Base-by-base conservation (phyloP, 2,113 vertebrate genomes). In the Tyrannus savana region DNA sequence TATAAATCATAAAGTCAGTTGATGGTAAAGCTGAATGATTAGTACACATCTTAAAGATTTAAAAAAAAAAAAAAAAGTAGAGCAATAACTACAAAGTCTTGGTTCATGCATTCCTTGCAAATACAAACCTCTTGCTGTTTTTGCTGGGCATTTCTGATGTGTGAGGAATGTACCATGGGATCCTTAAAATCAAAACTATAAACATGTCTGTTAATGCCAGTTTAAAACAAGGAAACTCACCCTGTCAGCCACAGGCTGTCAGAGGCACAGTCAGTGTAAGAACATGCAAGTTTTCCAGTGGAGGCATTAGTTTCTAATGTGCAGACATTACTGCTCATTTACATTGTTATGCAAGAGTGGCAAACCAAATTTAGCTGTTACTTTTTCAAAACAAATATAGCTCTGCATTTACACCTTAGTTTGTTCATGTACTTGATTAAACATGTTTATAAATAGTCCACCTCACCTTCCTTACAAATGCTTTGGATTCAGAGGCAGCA, bases 331-430 rank as follows among this genome's bases (percentile, higher is more conserved):
- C 33, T 62, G 41, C 55, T 85, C 60, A 74, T 28, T 84, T 71
- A 16, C 35, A 41, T 55, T 66, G 23, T 77, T 81, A 84, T 8
- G 18, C 22, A 88, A 71, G 17, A 90, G 14, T 28, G 19, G 25
- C 30, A 92, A 83, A 83, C 11, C n/a, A 92, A 55, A 78, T 68
- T 77, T 49, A 59, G 42, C 46, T 77, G 63, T 55, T 81, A 50
- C 18, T 67, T 88, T 80, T 92, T 67, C 68, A 75, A 86, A 93
- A 52, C 27, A 77, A 95, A 78, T 59, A 88, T 58, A 85, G 16
- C 27, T 90, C 55, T 2, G 3, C 33, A 76, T 93, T 92, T 77
- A 42, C 47, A 95, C 27, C 25, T 84, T 77, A 42, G 14, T 56
- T 52, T 81, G 24, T 55, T 80, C 19, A 1, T 17, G 9, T n/a